These are phyloP conservation scores for Drosophila nigrodunni DNA, from an alignment of 1,140 invertebrate genomes.

Conservation along the genomic window DNA sequence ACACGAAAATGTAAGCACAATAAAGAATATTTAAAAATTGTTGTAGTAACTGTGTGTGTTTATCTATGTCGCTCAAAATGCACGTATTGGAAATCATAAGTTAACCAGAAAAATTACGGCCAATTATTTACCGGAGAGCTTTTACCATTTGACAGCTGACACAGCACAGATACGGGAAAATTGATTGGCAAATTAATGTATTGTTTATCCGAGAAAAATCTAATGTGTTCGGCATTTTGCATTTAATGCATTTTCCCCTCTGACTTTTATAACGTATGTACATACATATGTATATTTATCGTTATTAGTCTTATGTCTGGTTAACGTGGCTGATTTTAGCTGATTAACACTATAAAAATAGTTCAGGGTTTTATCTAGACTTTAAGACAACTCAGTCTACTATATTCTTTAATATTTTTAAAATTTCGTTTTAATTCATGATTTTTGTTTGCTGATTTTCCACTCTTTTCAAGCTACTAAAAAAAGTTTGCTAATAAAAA, in stretches of 20 bases:
- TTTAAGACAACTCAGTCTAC: no score
- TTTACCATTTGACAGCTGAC: conserved; percentile 47
- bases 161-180: conserved; percentile 23
- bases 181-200: conserved; percentile 42
- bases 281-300: conserved; percentile 15
- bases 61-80: conserved; percentile 57
- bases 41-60: conserved; percentile 47
- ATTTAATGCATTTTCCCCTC: conserved; percentile 11
- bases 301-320: background rate
- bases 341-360: no score
- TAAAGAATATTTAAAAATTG: conserved; percentile 63
- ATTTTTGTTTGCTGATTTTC: no score
- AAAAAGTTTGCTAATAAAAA: no score
- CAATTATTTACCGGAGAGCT: conserved; percentile 28
- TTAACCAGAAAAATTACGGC: conserved; percentile 51
- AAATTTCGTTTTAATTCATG: no score
- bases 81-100: conserved; percentile 54
- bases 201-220: background rate
- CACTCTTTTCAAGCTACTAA: no score
- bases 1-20: conserved; percentile 62
- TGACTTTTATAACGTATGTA: background rate
- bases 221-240: conserved; percentile 4
- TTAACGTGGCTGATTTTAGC: no score
- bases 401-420: no score
- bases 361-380: no score